phyloP scores from a whole-genome alignment of 2,888 invertebrate species.

The Protonemura montana region DNA sequence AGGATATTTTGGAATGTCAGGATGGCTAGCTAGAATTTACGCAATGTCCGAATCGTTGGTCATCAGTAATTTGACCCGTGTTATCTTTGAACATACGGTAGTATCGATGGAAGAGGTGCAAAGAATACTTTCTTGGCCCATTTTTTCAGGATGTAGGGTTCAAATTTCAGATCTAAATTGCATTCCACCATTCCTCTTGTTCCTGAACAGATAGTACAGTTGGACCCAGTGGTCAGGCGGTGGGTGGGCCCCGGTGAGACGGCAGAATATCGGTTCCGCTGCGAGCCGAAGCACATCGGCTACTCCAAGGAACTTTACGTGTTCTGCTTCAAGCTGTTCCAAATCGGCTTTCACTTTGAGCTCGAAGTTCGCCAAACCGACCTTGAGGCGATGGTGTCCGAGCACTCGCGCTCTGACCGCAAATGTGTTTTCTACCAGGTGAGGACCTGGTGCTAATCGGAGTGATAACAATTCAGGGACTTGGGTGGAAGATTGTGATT shows the following conservation, averaged over 20 bases:
- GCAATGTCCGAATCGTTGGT: too few relatives aligned
- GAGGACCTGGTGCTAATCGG: not conserved
- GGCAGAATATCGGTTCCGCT: constrained; percentile 62
- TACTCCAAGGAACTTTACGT: constrained; percentile 67
- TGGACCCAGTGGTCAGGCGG: constrained; percentile 52
- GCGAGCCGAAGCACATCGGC: constrained; percentile 68
- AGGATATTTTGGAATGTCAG: too few relatives aligned
- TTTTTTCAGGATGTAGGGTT: too few relatives aligned
- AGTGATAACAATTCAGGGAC: too few relatives aligned
- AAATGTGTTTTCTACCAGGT: constrained; percentile 23
- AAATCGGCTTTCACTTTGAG: constrained; percentile 66
- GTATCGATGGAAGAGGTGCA: not conserved
- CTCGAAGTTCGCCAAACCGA: constrained; percentile 60
- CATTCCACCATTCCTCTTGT: not conserved
- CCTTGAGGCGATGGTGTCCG: constrained; percentile 15
- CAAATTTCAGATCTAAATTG: too few relatives aligned
- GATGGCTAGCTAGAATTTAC: too few relatives aligned
- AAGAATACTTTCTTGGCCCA: too few relatives aligned
- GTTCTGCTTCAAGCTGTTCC: constrained; percentile 68
- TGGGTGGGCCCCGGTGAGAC: constrained; percentile 60
- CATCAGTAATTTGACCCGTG: constrained; percentile 58
- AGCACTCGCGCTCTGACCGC: not conserved
- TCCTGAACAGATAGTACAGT: not conserved
- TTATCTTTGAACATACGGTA: not conserved
- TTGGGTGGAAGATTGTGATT: too few relatives aligned